A percentile compares a stretch with the other conserved stretches of the same genome.
Evolutionary conservation across 2,113 vertebrate genomes (phyloP).

Genomic region (Daphoenositta chrysoptera): DNA sequence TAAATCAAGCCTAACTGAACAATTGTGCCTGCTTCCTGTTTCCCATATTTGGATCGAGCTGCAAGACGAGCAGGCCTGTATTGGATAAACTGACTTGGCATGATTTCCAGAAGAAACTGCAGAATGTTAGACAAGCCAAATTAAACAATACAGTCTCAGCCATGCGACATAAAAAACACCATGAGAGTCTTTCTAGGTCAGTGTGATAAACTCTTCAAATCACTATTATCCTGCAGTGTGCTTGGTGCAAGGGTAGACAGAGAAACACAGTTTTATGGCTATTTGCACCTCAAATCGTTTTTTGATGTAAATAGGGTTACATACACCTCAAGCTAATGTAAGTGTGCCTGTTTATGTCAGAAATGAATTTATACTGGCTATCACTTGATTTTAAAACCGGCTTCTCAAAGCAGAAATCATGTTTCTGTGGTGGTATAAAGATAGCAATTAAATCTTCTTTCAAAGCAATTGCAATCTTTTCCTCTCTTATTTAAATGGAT

Average conservation of each 20-base stretch:
- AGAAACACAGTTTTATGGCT: not conserved
- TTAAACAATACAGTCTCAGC: not conserved
- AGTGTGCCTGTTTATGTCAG: not conserved
- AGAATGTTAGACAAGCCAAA: not conserved
- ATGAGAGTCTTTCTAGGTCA: not conserved
- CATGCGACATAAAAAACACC: not conserved
- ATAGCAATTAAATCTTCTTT: not conserved
- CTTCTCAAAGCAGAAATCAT: not conserved
- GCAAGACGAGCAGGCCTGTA: not conserved
- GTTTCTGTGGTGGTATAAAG: not conserved
- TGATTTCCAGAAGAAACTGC: not conserved
- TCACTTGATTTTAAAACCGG: not conserved
- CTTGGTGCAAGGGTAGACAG: not conserved
- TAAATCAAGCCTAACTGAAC: not conserved
- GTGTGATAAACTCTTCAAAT: not conserved
- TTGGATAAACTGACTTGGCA: not conserved
- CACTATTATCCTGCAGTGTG: not conserved
- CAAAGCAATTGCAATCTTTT: not conserved
- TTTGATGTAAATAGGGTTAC: not conserved
- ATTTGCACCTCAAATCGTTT: not conserved
- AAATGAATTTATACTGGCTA: not conserved
- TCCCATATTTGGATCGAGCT: not conserved
- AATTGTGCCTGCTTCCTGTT: not conserved
- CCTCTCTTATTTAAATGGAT: not conserved
- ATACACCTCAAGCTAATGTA: not conserved